Conservation (phyloP, 2,797 vertebrate species). For the Pseudochirops corinnae region DNA sequence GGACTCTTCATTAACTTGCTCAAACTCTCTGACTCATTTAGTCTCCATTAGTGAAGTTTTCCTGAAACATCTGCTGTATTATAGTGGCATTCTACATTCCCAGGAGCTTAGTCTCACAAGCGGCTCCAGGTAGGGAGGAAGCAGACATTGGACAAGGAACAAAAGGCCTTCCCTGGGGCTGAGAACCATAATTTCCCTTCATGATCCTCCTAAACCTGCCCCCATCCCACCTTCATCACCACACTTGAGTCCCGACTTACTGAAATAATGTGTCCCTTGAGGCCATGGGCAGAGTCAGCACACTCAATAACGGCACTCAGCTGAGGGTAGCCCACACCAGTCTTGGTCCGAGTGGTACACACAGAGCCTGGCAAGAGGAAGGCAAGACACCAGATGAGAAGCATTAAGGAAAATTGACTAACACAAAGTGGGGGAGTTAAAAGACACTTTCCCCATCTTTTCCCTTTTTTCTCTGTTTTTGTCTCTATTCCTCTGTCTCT, state of each 20-base stretch:
- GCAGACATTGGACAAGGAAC: not conserved
- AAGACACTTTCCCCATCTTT: not conserved
- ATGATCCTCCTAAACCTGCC: fast-evolving
- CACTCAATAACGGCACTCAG: slow-evolving; percentile 99
- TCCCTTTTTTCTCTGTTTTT: not conserved
- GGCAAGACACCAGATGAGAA: slow-evolving; percentile 3
- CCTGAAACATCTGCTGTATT: not conserved
- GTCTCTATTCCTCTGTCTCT: not conserved
- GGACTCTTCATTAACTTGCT: not conserved
- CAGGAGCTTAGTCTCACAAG: not conserved
- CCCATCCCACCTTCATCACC: fast-evolving
- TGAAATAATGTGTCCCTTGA: slow-evolving; percentile 99
- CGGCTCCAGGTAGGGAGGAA: not conserved
- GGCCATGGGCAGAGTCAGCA: slow-evolving; percentile 97
- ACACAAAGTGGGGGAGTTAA: not conserved
- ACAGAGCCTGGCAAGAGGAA: slow-evolving; percentile 91
- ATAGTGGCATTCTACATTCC: not conserved
- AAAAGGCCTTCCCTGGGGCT: too few species aligned
- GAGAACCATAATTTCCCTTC: not conserved
- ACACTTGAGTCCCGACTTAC: slow-evolving; percentile 85
- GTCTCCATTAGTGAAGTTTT: not conserved
- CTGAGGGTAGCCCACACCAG: slow-evolving; percentile 98
- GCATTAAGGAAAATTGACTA: not conserved
- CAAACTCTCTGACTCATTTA: not conserved
- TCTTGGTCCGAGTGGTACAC: slow-evolving; percentile 98